Evolutionary conservation across 2,113 vertebrate species (phyloP).

Genomic region (Desmodus rotundus): DNA sequence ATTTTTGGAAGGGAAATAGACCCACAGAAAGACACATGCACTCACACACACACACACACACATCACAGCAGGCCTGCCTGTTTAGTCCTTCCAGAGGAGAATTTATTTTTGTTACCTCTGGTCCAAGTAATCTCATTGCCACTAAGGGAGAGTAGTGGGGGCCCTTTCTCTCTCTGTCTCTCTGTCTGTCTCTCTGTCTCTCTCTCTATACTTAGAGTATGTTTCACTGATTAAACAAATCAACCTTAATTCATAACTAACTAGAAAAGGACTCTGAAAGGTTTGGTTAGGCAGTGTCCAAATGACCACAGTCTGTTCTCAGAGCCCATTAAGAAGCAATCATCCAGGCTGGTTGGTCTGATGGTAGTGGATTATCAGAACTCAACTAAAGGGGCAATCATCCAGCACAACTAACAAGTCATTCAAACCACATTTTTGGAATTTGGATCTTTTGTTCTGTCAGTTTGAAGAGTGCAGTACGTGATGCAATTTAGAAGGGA

Average conservation of each 20-base stretch:
- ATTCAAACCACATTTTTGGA: conserved; percentile 76
- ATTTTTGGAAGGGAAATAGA: neutral
- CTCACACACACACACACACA: neutral
- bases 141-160: neutral
- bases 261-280: conserved; percentile 10
- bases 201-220: neutral
- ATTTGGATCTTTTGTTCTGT: conserved; percentile 80
- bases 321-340: conserved; percentile 63
- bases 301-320: neutral
- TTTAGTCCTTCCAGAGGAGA: neutral
- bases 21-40: neutral
- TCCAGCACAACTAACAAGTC: conserved; percentile 67
- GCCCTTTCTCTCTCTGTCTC: neutral
- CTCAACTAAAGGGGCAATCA: conserved; percentile 53
- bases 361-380: too few species aligned
- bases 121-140: neutral
- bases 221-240: neutral
- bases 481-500: conserved; percentile 81
- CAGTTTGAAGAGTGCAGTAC: conserved; percentile 77
- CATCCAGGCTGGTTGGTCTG: neutral
- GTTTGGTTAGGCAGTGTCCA: conserved; percentile 54
- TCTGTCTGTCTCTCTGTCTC: neutral
- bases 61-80: neutral
- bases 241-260: conserved; percentile 23
- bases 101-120: neutral